Evolutionary conservation across 2,888 invertebrate species (phyloP), one percentile per base, ranked within the genome.

Genomic region (Drosophila borborema): DNA sequence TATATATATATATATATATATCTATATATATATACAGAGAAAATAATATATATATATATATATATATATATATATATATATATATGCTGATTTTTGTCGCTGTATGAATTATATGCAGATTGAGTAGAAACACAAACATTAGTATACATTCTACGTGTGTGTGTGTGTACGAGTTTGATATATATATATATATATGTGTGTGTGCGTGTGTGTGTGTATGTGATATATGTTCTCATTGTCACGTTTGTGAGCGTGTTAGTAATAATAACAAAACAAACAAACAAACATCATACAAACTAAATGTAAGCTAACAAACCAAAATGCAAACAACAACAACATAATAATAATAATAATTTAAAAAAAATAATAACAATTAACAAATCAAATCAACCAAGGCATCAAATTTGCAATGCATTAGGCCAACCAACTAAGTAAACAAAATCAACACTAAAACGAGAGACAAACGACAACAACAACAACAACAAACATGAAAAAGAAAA

Each of bases 221-320:
- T 59, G 51, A 28, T 28, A 16, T 28, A 48, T 48, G 48, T 68
- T 79, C 48, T 79, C 48, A 79, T 58, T 64, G 45, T 74, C 68
- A 59, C 81, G 69, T 77, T 79, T 81, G 73, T 77, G 70, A 61
- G 82, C 74, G 64, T 64, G 61, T 64, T 72, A 53, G 56, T 45
- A 49, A 48, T 51, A 60, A 62, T 38, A 63, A 61, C 31, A 49
- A 60, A 59, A 58, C 1, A 45, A 63, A 77, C 1, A 38, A 20
- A 20, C n/a, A 23, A 38, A 54, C 14, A 54, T 38, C 77, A 86
- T 67, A 83, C 75, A 86, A 84, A 81, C 64, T 86, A 77, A 58
- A 60, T 75, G 36, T 86, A 89, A 89, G 85, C 75, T 72, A 74
- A 81, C 38, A 69, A 71, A 75, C 75, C 69, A 75, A 78, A 78